A percentile compares a stretch with the other conserved stretches of the same genome.
Evolutionary conservation across 2,888 invertebrate genomes (phyloP).

Genomic region (Cephus pygmeus): DNA sequence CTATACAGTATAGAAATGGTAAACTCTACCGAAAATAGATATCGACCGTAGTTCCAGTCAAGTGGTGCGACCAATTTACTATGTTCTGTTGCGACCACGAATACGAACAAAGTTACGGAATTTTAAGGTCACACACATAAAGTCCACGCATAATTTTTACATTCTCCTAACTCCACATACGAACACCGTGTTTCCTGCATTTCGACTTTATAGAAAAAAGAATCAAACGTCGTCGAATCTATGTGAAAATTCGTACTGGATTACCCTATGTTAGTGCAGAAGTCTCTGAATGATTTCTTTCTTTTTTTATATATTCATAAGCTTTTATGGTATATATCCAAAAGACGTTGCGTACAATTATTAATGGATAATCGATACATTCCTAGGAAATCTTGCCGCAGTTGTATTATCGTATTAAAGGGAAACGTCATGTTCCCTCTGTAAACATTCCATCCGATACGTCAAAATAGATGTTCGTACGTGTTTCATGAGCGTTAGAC

Average conservation of each 20-base stretch:
- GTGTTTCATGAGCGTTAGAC: background rate
- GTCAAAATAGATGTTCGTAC: background rate
- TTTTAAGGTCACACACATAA: background rate
- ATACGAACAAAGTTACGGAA: background rate
- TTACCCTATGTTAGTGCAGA: background rate
- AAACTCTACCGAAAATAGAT: slow-evolving; percentile 25
- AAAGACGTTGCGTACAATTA: background rate
- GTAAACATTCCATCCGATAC: background rate
- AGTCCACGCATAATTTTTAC: background rate
- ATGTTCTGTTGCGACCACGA: background rate
- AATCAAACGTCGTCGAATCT: background rate
- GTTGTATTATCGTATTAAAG: background rate
- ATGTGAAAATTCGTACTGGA: background rate
- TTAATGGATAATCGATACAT: background rate
- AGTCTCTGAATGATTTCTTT: background rate
- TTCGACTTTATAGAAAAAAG: background rate
- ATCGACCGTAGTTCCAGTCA: slow-evolving; percentile 9
- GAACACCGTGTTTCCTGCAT: background rate
- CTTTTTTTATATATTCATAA: background rate
- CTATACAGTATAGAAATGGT: slow-evolving; percentile 23
- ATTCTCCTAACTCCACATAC: background rate
- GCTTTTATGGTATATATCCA: background rate
- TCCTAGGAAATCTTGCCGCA: background rate
- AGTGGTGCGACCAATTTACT: background rate
- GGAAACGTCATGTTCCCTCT: background rate